A percentile compares a stretch with the other conserved stretches of the same genome.
Conservation (phyloP, 2,797 vertebrate genomes). For the Numenius phaeopus region DNA sequence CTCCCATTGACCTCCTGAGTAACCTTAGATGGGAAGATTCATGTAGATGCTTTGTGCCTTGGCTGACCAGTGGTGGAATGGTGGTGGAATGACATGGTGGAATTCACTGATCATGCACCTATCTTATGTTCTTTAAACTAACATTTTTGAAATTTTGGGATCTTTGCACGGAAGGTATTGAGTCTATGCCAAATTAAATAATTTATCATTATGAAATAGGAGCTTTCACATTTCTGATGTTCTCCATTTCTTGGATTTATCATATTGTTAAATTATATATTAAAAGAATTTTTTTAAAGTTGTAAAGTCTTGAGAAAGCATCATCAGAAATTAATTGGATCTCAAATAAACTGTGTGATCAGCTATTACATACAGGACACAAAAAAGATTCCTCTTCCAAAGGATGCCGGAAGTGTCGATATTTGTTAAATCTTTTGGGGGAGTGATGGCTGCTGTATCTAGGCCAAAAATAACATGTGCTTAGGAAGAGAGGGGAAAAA, state of each 20-base stretch:
- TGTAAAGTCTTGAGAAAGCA: constrained; percentile 26
- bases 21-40: neutral
- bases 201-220: neutral
- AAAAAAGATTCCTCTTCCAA: constrained; percentile 11
- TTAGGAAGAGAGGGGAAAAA: neutral
- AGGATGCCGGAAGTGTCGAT: neutral
- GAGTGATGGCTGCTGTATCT: neutral
- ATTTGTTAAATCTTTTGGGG: constrained; percentile 15
- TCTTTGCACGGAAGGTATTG: neutral
- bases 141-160: neutral
- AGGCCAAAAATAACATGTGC: neutral
- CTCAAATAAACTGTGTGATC: neutral
- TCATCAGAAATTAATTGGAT: neutral
- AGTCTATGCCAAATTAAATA: neutral
- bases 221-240: neutral
- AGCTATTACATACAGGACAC: neutral
- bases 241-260: neutral
- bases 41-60: neutral
- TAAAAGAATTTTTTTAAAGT: neutral
- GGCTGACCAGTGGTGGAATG: neutral
- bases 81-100: no score
- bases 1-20: neutral
- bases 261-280: neutral
- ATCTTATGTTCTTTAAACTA: neutral
- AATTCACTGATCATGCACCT: neutral